These are phyloP conservation scores for Eulimnadia texana DNA, from an alignment of 1,140 invertebrate species.

Conservation along the genomic window DNA sequence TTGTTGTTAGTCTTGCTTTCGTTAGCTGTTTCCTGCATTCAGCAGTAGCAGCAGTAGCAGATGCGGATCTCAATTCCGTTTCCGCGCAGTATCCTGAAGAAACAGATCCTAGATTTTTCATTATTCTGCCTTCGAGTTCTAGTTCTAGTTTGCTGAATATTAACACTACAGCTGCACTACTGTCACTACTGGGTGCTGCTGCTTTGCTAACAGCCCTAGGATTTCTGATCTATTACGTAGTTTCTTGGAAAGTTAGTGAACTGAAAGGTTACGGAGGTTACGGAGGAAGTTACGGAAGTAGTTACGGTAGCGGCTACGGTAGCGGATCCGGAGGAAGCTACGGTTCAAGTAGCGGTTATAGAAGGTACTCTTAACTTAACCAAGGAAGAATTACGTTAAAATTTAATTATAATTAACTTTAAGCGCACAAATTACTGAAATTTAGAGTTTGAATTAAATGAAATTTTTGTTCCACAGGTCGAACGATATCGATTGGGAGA, in stretches of 20 bases:
- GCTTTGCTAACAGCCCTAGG: constrained; percentile 3
- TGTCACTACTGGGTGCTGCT: background rate
- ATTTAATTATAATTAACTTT: background rate
- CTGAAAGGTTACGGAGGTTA: constrained; percentile 11
- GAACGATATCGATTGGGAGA: constrained; percentile 20
- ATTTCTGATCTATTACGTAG: background rate
- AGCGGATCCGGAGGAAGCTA: background rate
- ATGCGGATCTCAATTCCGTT: background rate
- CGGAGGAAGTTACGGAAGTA: background rate
- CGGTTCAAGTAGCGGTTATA: background rate
- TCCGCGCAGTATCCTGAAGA: background rate
- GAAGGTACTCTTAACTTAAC: background rate
- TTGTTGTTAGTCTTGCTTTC: background rate
- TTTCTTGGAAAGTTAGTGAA: background rate
- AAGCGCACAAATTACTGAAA: background rate
- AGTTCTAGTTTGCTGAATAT: background rate
- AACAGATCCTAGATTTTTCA: constrained; percentile 3
- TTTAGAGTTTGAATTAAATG: background rate
- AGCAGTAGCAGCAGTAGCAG: background rate
- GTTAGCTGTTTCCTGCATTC: background rate
- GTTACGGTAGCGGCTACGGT: background rate
- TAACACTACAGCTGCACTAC: background rate
- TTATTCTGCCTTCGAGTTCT: background rate
- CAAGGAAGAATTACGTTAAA: background rate
- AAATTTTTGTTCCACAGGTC: constrained; percentile 19